A percentile compares a stretch with the other conserved stretches of the same genome.
phyloP scores from a whole-genome alignment of 2,888 invertebrate genomes.

The Heliconius erato region DNA sequence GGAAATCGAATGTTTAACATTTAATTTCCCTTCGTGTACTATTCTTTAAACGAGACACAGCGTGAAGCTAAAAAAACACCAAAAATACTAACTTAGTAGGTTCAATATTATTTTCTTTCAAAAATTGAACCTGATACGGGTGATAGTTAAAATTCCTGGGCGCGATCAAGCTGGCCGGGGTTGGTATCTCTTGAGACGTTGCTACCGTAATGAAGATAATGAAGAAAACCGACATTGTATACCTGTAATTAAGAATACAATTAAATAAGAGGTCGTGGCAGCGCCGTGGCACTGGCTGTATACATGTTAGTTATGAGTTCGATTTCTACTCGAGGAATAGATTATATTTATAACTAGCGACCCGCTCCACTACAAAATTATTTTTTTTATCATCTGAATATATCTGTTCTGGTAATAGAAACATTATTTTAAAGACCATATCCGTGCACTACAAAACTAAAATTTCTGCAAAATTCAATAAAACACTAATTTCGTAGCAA shows the following conservation, averaged over 20 bases:
- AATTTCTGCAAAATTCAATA: too few relatives aligned
- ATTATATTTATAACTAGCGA: background rate
- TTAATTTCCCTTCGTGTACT: background rate
- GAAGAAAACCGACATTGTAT: slow-evolving; percentile 53
- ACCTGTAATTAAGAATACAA: slow-evolving; percentile 30
- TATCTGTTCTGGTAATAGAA: too few relatives aligned
- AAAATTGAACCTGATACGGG: slow-evolving; percentile 61
- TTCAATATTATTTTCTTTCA: slow-evolving; percentile 58
- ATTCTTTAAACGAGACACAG: background rate
- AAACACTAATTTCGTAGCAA: too few relatives aligned
- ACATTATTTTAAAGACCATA: too few relatives aligned
- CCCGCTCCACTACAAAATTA: too few relatives aligned
- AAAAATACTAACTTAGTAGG: slow-evolving; percentile 71
- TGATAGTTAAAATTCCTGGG: slow-evolving; percentile 70
- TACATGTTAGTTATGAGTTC: background rate
- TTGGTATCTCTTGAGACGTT: slow-evolving; percentile 61
- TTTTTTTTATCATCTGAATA: too few relatives aligned
- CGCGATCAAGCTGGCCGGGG: slow-evolving; percentile 63
- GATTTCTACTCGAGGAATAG: background rate
- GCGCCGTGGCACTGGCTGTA: background rate
- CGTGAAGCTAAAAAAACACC: too few relatives aligned
- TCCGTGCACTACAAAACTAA: too few relatives aligned
- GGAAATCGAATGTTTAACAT: too few relatives aligned
- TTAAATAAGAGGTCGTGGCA: background rate
- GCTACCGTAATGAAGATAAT: slow-evolving; percentile 53